Evolutionary conservation across 2,888 invertebrate species (phyloP), one percentile per base, ranked within the genome.

Genomic region (Vesta saturnalis): DNA sequence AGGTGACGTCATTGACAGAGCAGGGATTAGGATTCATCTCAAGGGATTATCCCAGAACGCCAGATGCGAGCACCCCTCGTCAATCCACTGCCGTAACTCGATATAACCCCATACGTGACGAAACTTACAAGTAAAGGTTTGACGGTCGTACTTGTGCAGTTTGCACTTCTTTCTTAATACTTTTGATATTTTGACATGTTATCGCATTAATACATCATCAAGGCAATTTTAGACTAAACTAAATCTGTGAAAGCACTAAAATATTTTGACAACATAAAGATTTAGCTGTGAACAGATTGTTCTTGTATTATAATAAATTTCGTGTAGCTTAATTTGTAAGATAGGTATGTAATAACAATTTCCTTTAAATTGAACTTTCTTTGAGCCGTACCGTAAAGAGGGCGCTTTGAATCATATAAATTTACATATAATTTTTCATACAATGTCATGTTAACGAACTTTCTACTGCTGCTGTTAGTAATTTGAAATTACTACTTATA

Each of bases 61-160:
- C 81, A 80, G 80, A 80, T 80, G 80, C 73, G 73, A 70, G 69
- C 68, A 72, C 70, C 74, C 76, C 75, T 75, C 76, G 75, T 80
- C 80, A 79, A 79, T 80, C 76, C 76, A 77, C 74, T 75, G 59
- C 70, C 74, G 78, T 78, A 81, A 81, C 79, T 80, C 79, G 79
- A 80, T 81, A 80, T 80, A 80, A 79, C 76, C 77, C 74, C 72
- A 75, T 76, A 81, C 81, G 81, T 82, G 82, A 81, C 76, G 77
- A 79, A 81, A 80, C 78, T 81, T 75, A 70, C 69, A 77, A 78
- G 71, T 43, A 63, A 35, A 59, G 64, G 64, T 70, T 70, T 70
- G 64, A 60, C 60, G 68, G 60, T 68, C n/a, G 60, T 64, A 47
- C 67, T 61, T 64, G 64, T 70, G 70, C 70, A 70, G 70, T 70